Percentiles rank a stretch among this genome's conserved stretches.
These are phyloP conservation scores for Kuschelorhynchus macadamiae DNA, from an alignment of 2,888 invertebrate genomes.

Conservation along the genomic window DNA sequence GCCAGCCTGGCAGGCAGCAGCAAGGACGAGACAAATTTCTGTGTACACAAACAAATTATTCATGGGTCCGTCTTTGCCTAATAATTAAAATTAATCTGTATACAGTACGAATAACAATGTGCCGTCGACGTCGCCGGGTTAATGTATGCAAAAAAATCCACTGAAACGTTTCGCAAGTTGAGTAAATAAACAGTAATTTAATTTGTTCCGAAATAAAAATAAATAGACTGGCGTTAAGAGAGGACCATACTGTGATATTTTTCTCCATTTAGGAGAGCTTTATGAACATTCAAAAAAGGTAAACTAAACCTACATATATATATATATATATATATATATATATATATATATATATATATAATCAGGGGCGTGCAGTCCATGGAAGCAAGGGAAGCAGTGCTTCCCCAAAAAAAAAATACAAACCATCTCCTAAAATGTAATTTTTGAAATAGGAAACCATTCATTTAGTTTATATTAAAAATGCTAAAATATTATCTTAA, in stretches of 20 bases:
- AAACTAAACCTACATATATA: slow-evolving; percentile 17
- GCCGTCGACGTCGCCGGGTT: slow-evolving; percentile 34
- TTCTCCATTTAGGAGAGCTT: slow-evolving; percentile 33
- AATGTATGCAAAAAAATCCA: slow-evolving; percentile 49
- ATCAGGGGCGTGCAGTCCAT: too few relatives aligned
- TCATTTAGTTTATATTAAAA: too few relatives aligned
- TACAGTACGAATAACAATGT: slow-evolving; percentile 51
- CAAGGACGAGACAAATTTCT: slow-evolving; percentile 50
- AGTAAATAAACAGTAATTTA: slow-evolving; percentile 47
- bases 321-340: too few relatives aligned
- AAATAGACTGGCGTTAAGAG: slow-evolving; percentile 23
- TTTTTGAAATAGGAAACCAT: too few relatives aligned
- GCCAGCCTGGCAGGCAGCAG: slow-evolving; percentile 41
- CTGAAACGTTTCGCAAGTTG: slow-evolving; percentile 27
- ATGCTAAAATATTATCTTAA: too few relatives aligned
- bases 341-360: too few relatives aligned
- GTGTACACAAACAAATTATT: slow-evolving; percentile 51
- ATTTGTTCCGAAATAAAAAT: slow-evolving; percentile 33
- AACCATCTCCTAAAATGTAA: too few relatives aligned
- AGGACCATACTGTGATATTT: slow-evolving; percentile 35
- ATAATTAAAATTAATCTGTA: slow-evolving; percentile 52
- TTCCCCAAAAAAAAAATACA: too few relatives aligned
- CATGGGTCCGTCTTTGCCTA: slow-evolving; percentile 51
- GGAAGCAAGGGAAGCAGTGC: too few relatives aligned
- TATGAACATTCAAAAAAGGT: slow-evolving; percentile 30